Percentiles rank a stretch among this genome's conserved stretches.
Conservation (phyloP, 2,113 vertebrate genomes). For the Mustelus asterias region DNA sequence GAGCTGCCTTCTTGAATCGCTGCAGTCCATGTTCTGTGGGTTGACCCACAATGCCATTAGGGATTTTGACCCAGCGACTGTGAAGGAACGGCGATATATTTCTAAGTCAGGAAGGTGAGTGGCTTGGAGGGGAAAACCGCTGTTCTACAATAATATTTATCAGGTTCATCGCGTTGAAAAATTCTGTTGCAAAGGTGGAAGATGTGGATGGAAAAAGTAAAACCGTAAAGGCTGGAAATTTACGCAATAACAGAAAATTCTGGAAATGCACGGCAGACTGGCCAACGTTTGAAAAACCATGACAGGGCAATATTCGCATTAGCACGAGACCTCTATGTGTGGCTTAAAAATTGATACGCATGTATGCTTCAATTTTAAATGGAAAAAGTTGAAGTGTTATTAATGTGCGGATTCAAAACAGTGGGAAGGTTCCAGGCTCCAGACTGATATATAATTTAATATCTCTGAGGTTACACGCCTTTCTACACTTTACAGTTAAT, state of each 20-base stretch:
- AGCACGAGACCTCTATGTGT: background rate
- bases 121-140: no score
- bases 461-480: background rate
- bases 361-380: background rate
- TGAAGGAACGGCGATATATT: no score
- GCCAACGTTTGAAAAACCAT: background rate
- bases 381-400: background rate
- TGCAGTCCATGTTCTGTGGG: no score
- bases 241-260: background rate
- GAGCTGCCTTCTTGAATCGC: no score
- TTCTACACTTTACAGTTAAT: conserved; percentile 27
- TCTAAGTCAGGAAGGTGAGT: no score
- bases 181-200: background rate
- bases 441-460: conserved; percentile 20
- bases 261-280: background rate
- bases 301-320: background rate
- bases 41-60: no score
- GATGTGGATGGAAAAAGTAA: background rate
- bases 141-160: background rate
- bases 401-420: background rate
- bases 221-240: background rate
- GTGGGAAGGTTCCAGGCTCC: background rate
- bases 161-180: background rate
- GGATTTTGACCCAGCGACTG: no score
- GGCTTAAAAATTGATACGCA: background rate